Base-by-base conservation (phyloP, 1,140 invertebrate species). In the Drosophila lacteicornis region DNA sequence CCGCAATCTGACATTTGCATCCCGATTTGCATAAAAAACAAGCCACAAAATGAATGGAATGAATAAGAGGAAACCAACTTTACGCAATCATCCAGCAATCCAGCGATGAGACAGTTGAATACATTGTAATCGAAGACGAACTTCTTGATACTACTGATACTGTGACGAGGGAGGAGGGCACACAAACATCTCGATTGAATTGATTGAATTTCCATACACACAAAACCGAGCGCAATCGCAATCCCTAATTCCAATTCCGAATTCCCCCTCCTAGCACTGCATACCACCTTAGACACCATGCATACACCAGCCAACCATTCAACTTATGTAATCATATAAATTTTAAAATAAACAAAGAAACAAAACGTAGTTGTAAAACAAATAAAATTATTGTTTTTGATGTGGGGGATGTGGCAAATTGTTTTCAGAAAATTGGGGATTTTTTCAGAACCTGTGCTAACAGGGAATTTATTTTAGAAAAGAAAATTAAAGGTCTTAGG, bases 291-390 rank as follows among this genome's bases (percentile, higher is more conserved):
- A 62, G 36, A 51, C 11, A 9, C 30, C 8, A 2, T 56, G 27
- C 13, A 38, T 19, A 19, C 51, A 55, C 60, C 59, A 79, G 46
- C 22, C 59, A 77, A 70, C 42, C 68, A 83, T 83, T 83, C 67
- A 87, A 88, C 36, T 45, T 80, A 76, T 88, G 77, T 83, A 88
- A 80, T 84, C 61, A 74, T 78, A 59, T 55, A 80, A 74, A 76
- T 87, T 87, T 83, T 66, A 80, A 87, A 86, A 82, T 80, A 86
- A 87, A 85, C 42, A 51, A 66, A 49, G 22, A 74, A 68, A 75
- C 60, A 76, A 75, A 69, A 53, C 19, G 63, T 87, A 87, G 57
- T 65, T 88, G 69, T 87, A 88, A 68, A 79, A 80, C 59, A 56
- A 87, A 53, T 25, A 2, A 19, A 19, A 19, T 19, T 19, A 19